These are phyloP conservation scores for Danio kyathit DNA, from an alignment of 2,797 vertebrate genomes.

Conservation along the genomic window DNA sequence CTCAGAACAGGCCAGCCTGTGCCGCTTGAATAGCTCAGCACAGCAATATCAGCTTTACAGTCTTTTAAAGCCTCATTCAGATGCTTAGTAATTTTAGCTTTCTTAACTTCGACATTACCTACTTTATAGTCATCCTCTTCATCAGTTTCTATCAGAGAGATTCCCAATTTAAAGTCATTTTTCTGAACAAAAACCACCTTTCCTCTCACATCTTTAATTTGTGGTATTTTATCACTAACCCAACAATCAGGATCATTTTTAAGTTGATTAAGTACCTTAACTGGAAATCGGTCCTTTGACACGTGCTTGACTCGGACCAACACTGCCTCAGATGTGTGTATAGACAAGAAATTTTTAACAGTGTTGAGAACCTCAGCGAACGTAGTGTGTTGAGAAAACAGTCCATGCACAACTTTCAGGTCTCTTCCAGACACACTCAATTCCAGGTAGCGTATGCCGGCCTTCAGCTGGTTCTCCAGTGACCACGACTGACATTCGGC, in stretches of 20 bases:
- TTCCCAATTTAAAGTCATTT: conserved; percentile 64
- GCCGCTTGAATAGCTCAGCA: conserved; percentile 67
- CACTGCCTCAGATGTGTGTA: conserved; percentile 61
- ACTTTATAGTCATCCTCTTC: conserved; percentile 57
- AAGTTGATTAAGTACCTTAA: neutral
- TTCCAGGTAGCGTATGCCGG: conserved; percentile 71
- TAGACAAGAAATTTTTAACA: conserved; percentile 62
- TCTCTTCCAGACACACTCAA: conserved; percentile 63
- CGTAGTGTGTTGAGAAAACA: conserved; percentile 58
- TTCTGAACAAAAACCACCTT: conserved; percentile 71
- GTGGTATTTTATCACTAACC: conserved; percentile 62
- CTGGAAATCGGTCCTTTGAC: conserved; percentile 50
- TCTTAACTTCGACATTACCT: conserved; percentile 61
- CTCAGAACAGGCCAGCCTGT: conserved; percentile 66
- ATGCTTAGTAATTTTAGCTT: conserved; percentile 56
- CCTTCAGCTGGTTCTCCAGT: conserved; percentile 67
- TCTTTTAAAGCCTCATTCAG: conserved; percentile 57
- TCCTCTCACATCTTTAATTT: conserved; percentile 65
- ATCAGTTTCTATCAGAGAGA: conserved; percentile 61
- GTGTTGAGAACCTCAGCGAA: conserved; percentile 62
- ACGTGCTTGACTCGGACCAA: conserved; percentile 60
- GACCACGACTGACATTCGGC: conserved; percentile 61
- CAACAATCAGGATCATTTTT: conserved; percentile 55
- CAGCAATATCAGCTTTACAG: conserved; percentile 49
- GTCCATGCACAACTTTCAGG: conserved; percentile 65